Evolutionary conservation across 2,888 invertebrate genomes (phyloP).

Genomic region (Scrobipalpa costella): DNA sequence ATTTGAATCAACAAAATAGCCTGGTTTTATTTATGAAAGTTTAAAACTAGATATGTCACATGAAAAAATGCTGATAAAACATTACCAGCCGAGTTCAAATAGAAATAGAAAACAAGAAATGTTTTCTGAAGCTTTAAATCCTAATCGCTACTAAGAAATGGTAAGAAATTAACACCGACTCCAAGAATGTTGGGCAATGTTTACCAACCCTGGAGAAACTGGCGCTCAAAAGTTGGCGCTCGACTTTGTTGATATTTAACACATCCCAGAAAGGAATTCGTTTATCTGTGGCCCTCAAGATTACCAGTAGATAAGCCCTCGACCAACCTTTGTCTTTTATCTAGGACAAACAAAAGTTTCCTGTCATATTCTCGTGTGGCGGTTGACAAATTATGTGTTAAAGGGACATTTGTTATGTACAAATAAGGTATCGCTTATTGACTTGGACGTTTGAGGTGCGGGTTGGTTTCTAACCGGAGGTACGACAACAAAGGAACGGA

Average conservation of each 20-base stretch:
- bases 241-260: constrained; percentile 71
- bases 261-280: constrained; percentile 69
- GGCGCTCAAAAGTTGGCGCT: constrained; percentile 41
- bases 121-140: constrained; percentile 3
- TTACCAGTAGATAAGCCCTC: constrained; percentile 67
- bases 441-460: constrained; percentile 37
- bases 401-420: constrained; percentile 49
- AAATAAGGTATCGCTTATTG: constrained; percentile 44
- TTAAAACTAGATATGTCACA: too few species aligned
- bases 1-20: too few species aligned
- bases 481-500: constrained; percentile 16
- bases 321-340: constrained; percentile 74
- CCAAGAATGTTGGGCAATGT: constrained; percentile 26
- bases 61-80: neutral
- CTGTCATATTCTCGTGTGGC: constrained; percentile 54
- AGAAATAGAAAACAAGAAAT: neutral
- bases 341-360: constrained; percentile 76
- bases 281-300: constrained; percentile 68
- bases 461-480: constrained; percentile 21
- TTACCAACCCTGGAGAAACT: constrained; percentile 33
- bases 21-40: too few species aligned
- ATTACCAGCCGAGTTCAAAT: neutral
- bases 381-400: constrained; percentile 53
- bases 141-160: constrained; percentile 27
- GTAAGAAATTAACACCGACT: constrained; percentile 28